Evolutionary conservation across 2,888 invertebrate species (phyloP), one percentile per base, ranked within the genome.

Genomic region (Syrista parreyssii): DNA sequence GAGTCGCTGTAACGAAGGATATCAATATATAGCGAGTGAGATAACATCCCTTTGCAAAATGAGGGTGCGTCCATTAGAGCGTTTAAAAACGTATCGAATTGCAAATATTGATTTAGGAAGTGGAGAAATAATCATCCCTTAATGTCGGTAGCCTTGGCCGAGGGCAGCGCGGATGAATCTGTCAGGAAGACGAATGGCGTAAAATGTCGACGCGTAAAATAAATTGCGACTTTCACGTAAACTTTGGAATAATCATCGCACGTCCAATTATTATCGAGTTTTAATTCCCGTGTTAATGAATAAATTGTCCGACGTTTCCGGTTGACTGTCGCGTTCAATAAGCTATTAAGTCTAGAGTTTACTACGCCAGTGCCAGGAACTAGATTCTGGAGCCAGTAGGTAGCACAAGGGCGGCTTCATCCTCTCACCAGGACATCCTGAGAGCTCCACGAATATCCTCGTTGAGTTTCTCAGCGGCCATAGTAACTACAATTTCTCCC

Each of bases 261-360:
- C 9, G 6, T 55, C 1, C 0, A 55, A 55, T 55, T 55, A 9
- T 55, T 23, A 55, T 23, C 2, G 23, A 2, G 55, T 23, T 55
- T 23, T 55, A 55, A 9, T 9, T 55, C 0, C 1, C 23, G 2
- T 55, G 23, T 55, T 55, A 55, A 23, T 23, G 15, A 55, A 23
- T 55, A 55, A 23, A 55, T 23, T 55, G 9, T 9, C 9, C 55
- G 9, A 9, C 23, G 23, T 23, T 23, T 55, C 9, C 55, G 55
- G 23, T 2, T 55, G 23, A 23, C 79, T 75, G 80, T 75, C 79
- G 76, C 33, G 74, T 69, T 81, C 78, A 79, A 78, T 74, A 71
- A 73, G 80, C 79, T 78, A 82, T 83, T 82, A 81, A 82, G 81
- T 83, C 77, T 68, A 78, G 78, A 69, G 74, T 76, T 79, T 74